Percentiles rank a stretch among this genome's conserved stretches.
These are phyloP conservation scores for Acipenser transmontanus DNA, from an alignment of 2,797 vertebrate genomes.

Conservation along the genomic window DNA sequence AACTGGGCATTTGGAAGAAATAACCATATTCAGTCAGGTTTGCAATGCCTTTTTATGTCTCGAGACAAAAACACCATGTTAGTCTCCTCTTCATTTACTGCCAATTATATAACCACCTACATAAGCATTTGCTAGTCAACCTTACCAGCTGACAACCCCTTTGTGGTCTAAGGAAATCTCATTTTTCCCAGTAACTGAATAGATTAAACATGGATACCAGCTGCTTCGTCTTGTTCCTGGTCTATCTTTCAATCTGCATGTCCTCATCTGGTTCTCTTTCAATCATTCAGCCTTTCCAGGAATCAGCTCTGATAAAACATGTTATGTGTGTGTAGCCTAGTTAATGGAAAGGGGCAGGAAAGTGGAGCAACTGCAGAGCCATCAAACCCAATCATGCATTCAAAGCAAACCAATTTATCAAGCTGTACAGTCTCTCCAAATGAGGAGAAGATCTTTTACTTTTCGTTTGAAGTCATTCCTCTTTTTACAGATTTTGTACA, in stretches of 20 bases:
- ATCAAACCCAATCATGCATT: slow-evolving; percentile 20
- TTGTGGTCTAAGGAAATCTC: too few species aligned
- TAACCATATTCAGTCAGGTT: too few species aligned
- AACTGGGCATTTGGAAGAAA: too few species aligned
- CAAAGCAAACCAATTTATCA: slow-evolving; percentile 6
- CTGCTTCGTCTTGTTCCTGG: not conserved
- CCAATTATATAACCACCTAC: too few species aligned
- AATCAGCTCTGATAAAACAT: slow-evolving; percentile 6
- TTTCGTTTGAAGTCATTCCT: slow-evolving; percentile 1
- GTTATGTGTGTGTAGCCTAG: slow-evolving; percentile 7
- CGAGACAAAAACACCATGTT: too few species aligned
- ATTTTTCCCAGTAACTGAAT: not conserved
- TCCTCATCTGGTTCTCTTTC: slow-evolving; percentile 10
- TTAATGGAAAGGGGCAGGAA: slow-evolving; percentile 20
- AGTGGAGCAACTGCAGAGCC: slow-evolving; percentile 6
- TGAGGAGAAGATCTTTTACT: not conserved
- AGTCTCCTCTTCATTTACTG: too few species aligned
- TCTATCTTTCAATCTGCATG: slow-evolving; percentile 7
- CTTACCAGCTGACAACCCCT: too few species aligned
- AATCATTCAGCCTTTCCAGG: slow-evolving; percentile 18
- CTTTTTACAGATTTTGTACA: too few species aligned
- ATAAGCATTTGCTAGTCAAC: too few species aligned
- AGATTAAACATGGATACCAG: not conserved
- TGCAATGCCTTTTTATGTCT: too few species aligned
- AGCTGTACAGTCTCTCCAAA: not conserved